These are phyloP conservation scores for Drosophila fuyamai DNA, from an alignment of 1,140 invertebrate genomes.

Conservation along the genomic window DNA sequence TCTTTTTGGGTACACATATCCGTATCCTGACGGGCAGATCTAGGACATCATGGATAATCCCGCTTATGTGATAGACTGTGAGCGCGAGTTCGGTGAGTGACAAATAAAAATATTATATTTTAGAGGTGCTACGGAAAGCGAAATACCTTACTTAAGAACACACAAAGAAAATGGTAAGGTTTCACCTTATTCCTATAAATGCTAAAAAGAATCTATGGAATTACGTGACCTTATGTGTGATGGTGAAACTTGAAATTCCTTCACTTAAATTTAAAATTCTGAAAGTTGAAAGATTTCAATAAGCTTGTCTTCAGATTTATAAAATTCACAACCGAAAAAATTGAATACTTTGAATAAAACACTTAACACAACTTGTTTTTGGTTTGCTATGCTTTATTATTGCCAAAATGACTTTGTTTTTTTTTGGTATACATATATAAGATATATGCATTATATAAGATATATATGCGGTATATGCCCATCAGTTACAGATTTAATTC, in stretches of 20 bases:
- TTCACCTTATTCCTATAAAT: too few relatives aligned
- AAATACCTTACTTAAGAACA: too few relatives aligned
- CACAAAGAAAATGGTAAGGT: too few relatives aligned
- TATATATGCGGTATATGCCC: slow-evolving; percentile 53
- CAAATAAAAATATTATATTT: background rate
- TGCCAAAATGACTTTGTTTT: slow-evolving; percentile 71
- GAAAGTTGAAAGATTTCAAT: background rate
- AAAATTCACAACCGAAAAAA: too few relatives aligned
- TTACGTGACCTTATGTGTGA: background rate
- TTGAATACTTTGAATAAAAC: background rate
- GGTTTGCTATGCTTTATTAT: slow-evolving; percentile 76
- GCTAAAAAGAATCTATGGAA: too few relatives aligned
- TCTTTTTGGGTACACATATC: background rate
- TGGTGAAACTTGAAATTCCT: background rate
- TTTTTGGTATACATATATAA: slow-evolving; percentile 53
- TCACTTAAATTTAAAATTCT: too few relatives aligned
- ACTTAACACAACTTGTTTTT: slow-evolving; percentile 29
- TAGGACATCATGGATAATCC: slow-evolving; percentile 65
- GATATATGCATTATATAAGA: slow-evolving; percentile 49
- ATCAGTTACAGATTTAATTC: slow-evolving; percentile 71
- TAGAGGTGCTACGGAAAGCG: too few relatives aligned
- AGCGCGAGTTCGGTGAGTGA: slow-evolving; percentile 63
- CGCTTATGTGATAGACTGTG: slow-evolving; percentile 64
- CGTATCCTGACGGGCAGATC: background rate
- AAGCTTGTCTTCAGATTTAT: background rate